These are phyloP conservation scores for Lophotis ruficrista DNA, from an alignment of 2,113 vertebrate species.

Conservation along the genomic window DNA sequence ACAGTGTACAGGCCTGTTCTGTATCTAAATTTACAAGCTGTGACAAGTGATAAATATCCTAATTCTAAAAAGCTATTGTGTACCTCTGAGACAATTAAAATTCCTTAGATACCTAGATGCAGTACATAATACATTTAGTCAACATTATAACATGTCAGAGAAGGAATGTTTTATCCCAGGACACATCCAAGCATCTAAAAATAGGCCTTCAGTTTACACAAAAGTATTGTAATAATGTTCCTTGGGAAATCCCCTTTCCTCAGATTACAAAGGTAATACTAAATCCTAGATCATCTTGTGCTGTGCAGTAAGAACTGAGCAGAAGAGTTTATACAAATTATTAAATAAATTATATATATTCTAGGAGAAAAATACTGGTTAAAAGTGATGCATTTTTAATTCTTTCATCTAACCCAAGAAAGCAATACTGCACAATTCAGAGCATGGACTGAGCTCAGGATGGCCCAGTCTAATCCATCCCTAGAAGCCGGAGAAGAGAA, in stretches of 20 bases:
- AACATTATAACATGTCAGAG: constrained; percentile 56
- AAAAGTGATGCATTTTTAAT: neutral
- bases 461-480: neutral
- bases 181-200: constrained; percentile 44
- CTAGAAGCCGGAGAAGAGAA: neutral
- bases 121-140: constrained; percentile 61
- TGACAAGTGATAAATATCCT: constrained; percentile 67
- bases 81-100: constrained; percentile 64
- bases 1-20: constrained; percentile 57
- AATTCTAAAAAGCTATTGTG: constrained; percentile 56
- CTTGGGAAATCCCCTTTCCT: constrained; percentile 41
- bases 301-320: neutral
- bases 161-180: constrained; percentile 32
- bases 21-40: constrained; percentile 55
- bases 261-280: neutral
- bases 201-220: constrained; percentile 50
- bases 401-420: neutral
- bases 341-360: neutral
- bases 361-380: neutral
- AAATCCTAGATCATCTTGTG: neutral
- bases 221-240: constrained; percentile 5
- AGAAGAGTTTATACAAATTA: neutral
- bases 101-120: constrained; percentile 60
- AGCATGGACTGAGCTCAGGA: neutral
- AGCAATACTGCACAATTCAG: neutral